These are phyloP conservation scores for Rotaria macrura DNA, from an alignment of 2,888 invertebrate species.

Conservation along the genomic window DNA sequence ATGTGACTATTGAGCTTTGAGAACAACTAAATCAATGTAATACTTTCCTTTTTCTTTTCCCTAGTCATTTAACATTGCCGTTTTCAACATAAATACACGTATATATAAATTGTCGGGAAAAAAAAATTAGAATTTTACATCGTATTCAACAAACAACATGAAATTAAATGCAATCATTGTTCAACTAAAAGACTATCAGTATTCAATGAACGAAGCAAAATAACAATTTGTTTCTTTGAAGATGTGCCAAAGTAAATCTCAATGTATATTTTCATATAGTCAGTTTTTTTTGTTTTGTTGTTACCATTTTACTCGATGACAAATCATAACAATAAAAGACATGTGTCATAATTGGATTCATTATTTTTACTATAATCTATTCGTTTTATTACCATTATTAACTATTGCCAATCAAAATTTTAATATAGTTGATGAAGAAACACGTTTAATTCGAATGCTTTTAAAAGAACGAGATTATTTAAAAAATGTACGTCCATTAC, in stretches of 20 bases:
- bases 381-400: not conserved
- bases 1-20: not conserved
- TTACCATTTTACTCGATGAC: too few species aligned
- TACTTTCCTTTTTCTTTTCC: not conserved
- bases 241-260: too few species aligned
- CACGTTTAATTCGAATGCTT: not conserved
- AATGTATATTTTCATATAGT: too few species aligned
- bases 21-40: not conserved
- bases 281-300: too few species aligned
- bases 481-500: not conserved
- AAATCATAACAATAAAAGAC: too few species aligned
- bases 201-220: not conserved
- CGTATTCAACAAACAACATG: not conserved
- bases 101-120: not conserved
- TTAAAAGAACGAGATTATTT: constrained; percentile 17
- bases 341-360: not conserved
- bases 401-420: not conserved
- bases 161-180: not conserved
- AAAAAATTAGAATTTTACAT: not conserved
- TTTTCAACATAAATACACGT: not conserved
- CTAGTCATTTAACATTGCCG: not conserved
- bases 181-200: not conserved
- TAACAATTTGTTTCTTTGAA: not conserved
- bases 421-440: not conserved
- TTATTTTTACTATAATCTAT: not conserved